Base-by-base conservation (phyloP, 2,797 vertebrate genomes). In the Chloroceryle amazona region DNA sequence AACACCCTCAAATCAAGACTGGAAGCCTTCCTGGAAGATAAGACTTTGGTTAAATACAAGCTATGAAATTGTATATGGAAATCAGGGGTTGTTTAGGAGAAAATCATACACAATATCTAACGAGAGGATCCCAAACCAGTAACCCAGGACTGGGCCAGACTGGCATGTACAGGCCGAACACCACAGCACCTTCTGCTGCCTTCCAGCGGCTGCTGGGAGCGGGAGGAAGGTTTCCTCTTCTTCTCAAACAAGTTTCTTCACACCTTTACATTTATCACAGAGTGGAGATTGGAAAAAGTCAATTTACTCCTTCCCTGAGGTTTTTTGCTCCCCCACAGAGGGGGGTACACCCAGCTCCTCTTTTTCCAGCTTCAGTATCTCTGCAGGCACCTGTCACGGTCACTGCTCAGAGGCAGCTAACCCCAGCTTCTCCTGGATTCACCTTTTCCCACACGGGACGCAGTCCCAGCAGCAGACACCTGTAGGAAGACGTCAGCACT, bases 61-160 rank as follows among this genome's bases (percentile, higher is more conserved):
- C 26, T 55, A 7, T 1, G 9, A 33, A 65, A 58, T 2, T 2
- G 25, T 0, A n/a, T 0, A 23, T 13, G 58, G 71, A 65, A 41
- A 41, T 13, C 1, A 4, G 37, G 14, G 23, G 7, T 31, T 33
- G 29, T 55, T 66, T 4, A 60, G 47, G 74, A 80, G 28, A 31
- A 28, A 58, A 58, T 9, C 26, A 26, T 0, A n/a, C 20, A 17
- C 7, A 8, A 1, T 2, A 49, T 4, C 19, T 10, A 31, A 9
- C 11, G 1, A 28, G 49, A 25, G 17, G 51, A 51, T 25, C 29
- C 78, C 37, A 46, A 44, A 19, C 3, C 6, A n/a, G 22, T 9
- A 22, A 54, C 17, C 35, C 52, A 62, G 7, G 33, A 28, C 10
- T 0, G 2, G 8, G 13, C 4, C 29, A 22, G 46, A 37, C 46